phyloP scores from a whole-genome alignment of 2,797 vertebrate species.

The Thunnus albacares region DNA sequence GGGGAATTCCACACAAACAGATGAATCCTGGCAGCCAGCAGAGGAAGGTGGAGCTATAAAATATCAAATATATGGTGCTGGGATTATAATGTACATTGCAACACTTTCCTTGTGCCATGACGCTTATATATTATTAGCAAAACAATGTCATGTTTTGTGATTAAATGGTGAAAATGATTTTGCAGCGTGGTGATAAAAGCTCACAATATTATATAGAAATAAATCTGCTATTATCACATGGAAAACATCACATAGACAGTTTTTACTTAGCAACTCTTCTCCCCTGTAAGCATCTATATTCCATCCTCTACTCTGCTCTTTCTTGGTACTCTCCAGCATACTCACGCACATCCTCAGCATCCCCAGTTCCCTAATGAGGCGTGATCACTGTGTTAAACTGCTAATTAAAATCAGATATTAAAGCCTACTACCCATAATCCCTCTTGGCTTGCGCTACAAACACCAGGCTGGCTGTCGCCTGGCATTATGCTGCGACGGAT shows the following conservation, averaged over 20 bases:
- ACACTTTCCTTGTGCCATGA: not conserved
- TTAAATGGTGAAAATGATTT: conserved; percentile 9
- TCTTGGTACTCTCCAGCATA: conserved; percentile 57
- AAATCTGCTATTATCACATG: conserved; percentile 15
- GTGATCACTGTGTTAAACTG: conserved; percentile 86
- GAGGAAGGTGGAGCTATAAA: conserved; percentile 36
- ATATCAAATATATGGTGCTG: conserved; percentile 20
- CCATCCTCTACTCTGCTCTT: conserved; percentile 53
- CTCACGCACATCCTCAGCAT: conserved; percentile 71
- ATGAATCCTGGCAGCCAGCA: conserved; percentile 60
- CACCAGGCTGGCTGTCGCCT: conserved; percentile 76
- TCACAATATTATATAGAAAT: not conserved
- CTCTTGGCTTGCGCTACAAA: conserved; percentile 81
- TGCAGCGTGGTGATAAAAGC: conserved; percentile 8
- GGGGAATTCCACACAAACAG: conserved; percentile 65
- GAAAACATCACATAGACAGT: conserved; percentile 18
- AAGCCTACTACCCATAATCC: conserved; percentile 85
- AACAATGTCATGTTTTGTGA: conserved; percentile 14
- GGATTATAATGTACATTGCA: conserved; percentile 35
- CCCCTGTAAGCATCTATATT: conserved; percentile 41
- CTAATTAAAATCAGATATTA: conserved; percentile 90
- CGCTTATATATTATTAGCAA: conserved; percentile 12
- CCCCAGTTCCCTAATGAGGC: conserved; percentile 83
- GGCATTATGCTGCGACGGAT: conserved; percentile 64
- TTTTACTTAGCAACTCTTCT: conserved; percentile 1